Percentiles rank a stretch among this genome's conserved stretches.
Evolutionary conservation across 2,113 vertebrate genomes (phyloP).

Genomic region (Shinisaurus crocodilurus): DNA sequence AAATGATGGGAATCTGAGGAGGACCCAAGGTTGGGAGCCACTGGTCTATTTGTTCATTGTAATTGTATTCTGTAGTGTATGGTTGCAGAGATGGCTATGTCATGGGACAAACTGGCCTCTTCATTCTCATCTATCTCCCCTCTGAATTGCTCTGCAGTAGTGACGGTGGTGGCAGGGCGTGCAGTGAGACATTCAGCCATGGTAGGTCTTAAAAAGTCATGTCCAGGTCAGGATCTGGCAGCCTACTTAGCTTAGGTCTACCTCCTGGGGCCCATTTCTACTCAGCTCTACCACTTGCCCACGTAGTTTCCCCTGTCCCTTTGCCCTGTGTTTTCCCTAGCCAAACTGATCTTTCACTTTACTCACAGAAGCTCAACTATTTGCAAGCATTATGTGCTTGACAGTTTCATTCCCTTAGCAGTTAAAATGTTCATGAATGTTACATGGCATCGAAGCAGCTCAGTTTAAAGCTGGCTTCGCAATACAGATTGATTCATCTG

Average conservation of each 20-base stretch:
- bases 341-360: neutral
- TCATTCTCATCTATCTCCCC: neutral
- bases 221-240: neutral
- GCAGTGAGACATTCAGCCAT: neutral
- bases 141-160: neutral
- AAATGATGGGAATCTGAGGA: neutral
- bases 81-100: neutral
- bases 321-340: neutral
- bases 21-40: neutral
- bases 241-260: neutral
- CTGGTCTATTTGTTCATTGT: neutral
- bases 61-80: neutral
- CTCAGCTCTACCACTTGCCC: neutral
- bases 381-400: neutral
- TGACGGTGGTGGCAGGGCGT: neutral
- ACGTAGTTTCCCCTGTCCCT: neutral
- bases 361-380: neutral
- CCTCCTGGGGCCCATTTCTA: neutral
- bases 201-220: neutral
- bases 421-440: neutral
- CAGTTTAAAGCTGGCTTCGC: neutral
- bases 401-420: conserved; percentile 7
- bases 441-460: conserved; percentile 3
- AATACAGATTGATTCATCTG: neutral
- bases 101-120: neutral